Evolutionary conservation across 2,797 vertebrate species (phyloP), one percentile per base, ranked within the genome.

Genomic region (Betta splendens): DNA sequence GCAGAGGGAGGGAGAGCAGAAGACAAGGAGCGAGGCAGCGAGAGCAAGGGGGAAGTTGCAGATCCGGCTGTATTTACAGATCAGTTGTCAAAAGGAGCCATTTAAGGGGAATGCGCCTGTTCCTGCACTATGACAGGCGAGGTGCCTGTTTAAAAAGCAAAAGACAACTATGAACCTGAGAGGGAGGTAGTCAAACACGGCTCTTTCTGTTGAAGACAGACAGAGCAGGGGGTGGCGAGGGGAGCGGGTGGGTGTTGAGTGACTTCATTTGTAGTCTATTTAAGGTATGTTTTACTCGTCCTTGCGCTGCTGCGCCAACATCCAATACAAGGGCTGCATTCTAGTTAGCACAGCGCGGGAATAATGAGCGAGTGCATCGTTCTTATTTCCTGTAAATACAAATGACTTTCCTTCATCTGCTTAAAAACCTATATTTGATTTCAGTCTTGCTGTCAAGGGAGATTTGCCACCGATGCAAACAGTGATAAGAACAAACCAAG

Each of bases 11-110:
- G 44, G 44, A 69, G 70, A 64, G 78, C 69, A 70, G 58, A 87
- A 76, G 85, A 64, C 79, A 72, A 77, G 83, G 64, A 77, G 65
- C 50, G 79, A 75, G 45, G 77, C 72, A 82, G 82, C 11, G 38
- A 64, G 80, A 83, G 66, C 69, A 90, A 87, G 89, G 83, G 90
- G 91, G 94, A 94, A 86, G 87, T 87, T 87, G 86, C 86, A 94
- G 94, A 95, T 96, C 94, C 93, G 93, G 93, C 93, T 97, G 94
- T 97, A 98, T 97, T 98, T 97, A 98, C 96, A 97, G 95, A 96
- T 97, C 95, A 96, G 93, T 96, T 96, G 95, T 98, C 96, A 96
- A 95, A 96, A 93, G 94, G 77, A 95, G 91, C 90, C 89, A 90
- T 93, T 93, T 92, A 91, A 88, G 87, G 88, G 77, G 85, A 91